phyloP scores from a whole-genome alignment of 2,797 vertebrate species.

The Falco concolor region DNA sequence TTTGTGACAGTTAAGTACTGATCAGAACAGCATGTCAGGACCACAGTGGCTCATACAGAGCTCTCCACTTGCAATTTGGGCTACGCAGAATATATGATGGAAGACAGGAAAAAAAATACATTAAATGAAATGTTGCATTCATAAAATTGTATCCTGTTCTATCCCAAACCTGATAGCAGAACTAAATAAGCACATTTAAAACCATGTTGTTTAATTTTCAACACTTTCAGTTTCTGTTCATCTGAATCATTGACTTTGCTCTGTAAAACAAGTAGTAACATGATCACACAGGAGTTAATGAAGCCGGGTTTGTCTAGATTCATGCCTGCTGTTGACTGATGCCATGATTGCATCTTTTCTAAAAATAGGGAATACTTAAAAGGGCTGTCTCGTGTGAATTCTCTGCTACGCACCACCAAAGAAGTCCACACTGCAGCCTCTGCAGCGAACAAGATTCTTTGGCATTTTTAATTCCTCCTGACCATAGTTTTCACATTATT shows the following conservation, averaged over 20 bases:
- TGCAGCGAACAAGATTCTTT: not conserved
- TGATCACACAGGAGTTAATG: not conserved
- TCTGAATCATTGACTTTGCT: not conserved
- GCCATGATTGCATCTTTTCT: not conserved
- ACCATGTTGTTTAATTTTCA: not conserved
- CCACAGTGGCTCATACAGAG: not conserved
- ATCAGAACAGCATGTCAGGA: not conserved
- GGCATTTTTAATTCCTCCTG: not conserved
- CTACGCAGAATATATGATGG: not conserved
- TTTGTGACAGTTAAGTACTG: not conserved
- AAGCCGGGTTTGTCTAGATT: not conserved
- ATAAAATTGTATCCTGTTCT: not conserved
- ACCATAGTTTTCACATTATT: not conserved
- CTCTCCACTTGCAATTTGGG: not conserved
- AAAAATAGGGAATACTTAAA: not conserved
- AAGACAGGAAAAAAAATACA: not conserved
- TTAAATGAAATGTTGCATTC: not conserved
- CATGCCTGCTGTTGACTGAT: not conserved
- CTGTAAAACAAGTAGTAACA: not conserved
- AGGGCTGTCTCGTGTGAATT: not conserved
- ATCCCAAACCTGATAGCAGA: not conserved
- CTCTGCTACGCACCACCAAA: not conserved
- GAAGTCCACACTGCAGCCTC: not conserved
- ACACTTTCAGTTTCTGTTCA: not conserved
- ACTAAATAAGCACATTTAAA: not conserved